phyloP scores from a whole-genome alignment of 2,797 vertebrate species.

The Sphenopsis melanotis region DNA sequence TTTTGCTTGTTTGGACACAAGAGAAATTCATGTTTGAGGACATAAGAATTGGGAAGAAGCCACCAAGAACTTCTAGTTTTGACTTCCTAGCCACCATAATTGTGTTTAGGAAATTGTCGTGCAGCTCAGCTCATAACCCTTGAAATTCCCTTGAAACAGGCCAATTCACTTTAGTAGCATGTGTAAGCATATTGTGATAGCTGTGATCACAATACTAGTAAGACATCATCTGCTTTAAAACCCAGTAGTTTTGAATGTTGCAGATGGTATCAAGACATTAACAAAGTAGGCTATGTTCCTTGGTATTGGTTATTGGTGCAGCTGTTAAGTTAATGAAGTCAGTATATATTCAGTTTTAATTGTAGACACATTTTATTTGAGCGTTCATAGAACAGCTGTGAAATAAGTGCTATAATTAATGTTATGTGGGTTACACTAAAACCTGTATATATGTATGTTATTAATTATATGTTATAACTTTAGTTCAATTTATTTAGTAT shows the following conservation, averaged over 20 bases:
- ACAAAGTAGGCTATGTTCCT: slow-evolving; percentile 27
- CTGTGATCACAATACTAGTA: not conserved
- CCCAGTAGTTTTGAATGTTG: slow-evolving; percentile 11
- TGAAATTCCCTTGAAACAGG: not conserved
- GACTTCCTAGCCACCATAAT: not conserved
- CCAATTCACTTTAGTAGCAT: not conserved
- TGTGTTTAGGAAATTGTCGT: not conserved
- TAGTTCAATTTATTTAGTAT: not conserved
- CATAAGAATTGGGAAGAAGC: not conserved
- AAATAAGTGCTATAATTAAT: slow-evolving; percentile 50
- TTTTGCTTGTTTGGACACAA: not conserved
- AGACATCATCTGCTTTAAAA: not conserved
- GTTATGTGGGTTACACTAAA: slow-evolving; percentile 29
- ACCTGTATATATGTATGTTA: not conserved
- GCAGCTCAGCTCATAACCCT: not conserved
- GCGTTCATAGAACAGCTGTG: slow-evolving; percentile 55
- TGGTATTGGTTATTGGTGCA: slow-evolving; percentile 55
- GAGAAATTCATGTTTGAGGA: not conserved
- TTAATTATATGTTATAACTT: not conserved
- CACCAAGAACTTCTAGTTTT: not conserved
- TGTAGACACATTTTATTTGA: slow-evolving; percentile 65
- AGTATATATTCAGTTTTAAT: slow-evolving; percentile 61
- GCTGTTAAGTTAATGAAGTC: slow-evolving; percentile 70
- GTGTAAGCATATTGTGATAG: not conserved
- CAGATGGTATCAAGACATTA: slow-evolving; percentile 40